Evolutionary conservation across 2,797 vertebrate species (phyloP), one percentile per base, ranked within the genome.

Genomic region (Parauchenoglanis ngamensis): DNA sequence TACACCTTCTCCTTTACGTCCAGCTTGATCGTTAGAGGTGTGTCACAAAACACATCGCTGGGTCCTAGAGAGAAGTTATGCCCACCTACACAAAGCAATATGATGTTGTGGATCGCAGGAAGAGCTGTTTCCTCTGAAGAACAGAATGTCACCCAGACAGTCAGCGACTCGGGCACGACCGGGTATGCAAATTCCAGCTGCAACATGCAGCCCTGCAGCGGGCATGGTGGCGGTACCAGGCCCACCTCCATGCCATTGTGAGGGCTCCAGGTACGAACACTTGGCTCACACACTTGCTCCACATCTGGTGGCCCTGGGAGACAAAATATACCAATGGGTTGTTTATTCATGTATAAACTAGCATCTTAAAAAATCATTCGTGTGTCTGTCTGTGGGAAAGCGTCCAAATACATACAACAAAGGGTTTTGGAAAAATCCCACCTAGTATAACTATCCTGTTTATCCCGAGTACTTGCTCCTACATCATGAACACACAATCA

Each of bases 241-340:
- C 85, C 96, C 92, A 94, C 94, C 87, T 96, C 96, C 5, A 89
- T 94, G 59, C 97, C 96, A 0, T 97, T 96, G 87, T 98, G 97
- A 79, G 98, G 98, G 83, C 98, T 99, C 98, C 98, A 99, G 0
- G 98, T 99, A 80, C 96, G 96, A 52, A 99, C 98, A 1, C 97
- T 99, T 91, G 98, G 96, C 92, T 99, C 98, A 87, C 98, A 99
- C 3, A 96, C 96, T 92, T 99, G 98, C 91, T 99, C 98, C 72
- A 99, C 98, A 2, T 99, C 98, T 84, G 98, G 98, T 84, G 98
- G 98, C 44, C 98, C 98, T 96, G 84, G 68, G 85, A 31, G 54
- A 82, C 17, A 35, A 54, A 83, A 83, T 44, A 83, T 52, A 83
- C 35, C 63, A 83, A 35, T 17, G 23, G 28, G 25, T 23, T 83